These are phyloP conservation scores for Rhinophrynus dorsalis DNA, from an alignment of 2,797 vertebrate species.

Conservation along the genomic window DNA sequence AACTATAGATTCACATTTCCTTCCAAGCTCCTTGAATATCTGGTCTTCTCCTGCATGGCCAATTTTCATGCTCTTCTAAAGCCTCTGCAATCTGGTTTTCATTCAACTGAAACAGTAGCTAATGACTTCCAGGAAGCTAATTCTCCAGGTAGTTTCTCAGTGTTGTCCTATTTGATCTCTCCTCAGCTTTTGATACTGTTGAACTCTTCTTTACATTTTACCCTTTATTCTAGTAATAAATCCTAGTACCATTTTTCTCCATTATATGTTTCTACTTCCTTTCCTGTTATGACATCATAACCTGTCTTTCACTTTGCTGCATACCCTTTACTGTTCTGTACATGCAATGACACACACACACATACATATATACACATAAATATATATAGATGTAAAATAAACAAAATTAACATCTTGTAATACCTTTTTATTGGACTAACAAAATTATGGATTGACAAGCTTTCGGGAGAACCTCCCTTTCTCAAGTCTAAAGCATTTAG, in stretches of 20 bases:
- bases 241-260: neutral
- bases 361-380: neutral
- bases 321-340: no score
- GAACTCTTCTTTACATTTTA: slow-evolving; percentile 29
- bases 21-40: neutral
- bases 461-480: no score
- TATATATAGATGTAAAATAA: no score
- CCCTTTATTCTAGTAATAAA: slow-evolving; percentile 21
- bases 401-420: no score
- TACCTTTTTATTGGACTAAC: no score
- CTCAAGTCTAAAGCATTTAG: no score
- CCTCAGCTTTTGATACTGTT: slow-evolving; percentile 17
- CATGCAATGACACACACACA: no score
- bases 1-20: neutral
- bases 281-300: neutral
- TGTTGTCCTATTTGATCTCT: slow-evolving; percentile 34
- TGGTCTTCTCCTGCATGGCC: slow-evolving; percentile 11
- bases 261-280: neutral
- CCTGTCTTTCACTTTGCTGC: neutral
- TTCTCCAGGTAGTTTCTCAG: slow-evolving; percentile 16
- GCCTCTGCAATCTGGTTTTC: slow-evolving; percentile 36
- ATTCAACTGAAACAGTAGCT: slow-evolving; percentile 48
- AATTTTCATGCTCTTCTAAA: slow-evolving; percentile 5
- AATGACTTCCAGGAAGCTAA: slow-evolving; percentile 42
- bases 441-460: no score